Base-by-base conservation (phyloP, 2,797 vertebrate genomes). In the Poeciliopsis infans region DNA sequence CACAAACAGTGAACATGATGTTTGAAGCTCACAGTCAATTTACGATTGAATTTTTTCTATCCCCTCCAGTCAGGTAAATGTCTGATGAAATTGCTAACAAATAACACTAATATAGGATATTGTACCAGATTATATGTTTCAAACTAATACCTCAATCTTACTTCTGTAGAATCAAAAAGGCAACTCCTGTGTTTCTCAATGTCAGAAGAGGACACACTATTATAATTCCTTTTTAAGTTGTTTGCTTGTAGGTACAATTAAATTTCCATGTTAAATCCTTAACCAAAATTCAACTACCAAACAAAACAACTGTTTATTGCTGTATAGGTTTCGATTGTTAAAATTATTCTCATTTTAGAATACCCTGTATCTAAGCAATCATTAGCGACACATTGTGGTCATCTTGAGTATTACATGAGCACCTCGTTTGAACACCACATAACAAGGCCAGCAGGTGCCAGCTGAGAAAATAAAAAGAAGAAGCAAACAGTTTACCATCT, bases 391-490 rank as follows among this genome's bases (percentile, higher is more conserved):
- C 23, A 2, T 7, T 46, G 3, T 69, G 47, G 72, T 53, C 4
- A 53, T 51, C 5, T 5, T 6, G 1, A n/a, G 41, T 20, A 57
- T 74, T 15, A 31, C 74, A 75, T 5, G 53, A 45, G n/a, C 7
- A n/a, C 2, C 15, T 36, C 36, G 16, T 10, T 36, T 7, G 18
- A 20, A 8, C 20, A 0, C 31, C 31, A 64, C 18, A 64, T 20
- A 36, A 64, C 31, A 64, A 64, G 31, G 16, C 16, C 43, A 73
- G 47, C 11, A 55, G 18, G 72, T 36, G 1, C 36, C 72, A 75
- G 74, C 74, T 75, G 55, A 61, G 55, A 59, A 75, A 75, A 75
- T 61, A 75, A 61, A 75, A 33, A 12, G 23, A 31, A 12, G 23
- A 43, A 69, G 39, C 39, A 13, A 25, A 69, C 47, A n/a, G 20